Evolutionary conservation across 2,888 invertebrate genomes (phyloP).

Genomic region (Meganola albula): DNA sequence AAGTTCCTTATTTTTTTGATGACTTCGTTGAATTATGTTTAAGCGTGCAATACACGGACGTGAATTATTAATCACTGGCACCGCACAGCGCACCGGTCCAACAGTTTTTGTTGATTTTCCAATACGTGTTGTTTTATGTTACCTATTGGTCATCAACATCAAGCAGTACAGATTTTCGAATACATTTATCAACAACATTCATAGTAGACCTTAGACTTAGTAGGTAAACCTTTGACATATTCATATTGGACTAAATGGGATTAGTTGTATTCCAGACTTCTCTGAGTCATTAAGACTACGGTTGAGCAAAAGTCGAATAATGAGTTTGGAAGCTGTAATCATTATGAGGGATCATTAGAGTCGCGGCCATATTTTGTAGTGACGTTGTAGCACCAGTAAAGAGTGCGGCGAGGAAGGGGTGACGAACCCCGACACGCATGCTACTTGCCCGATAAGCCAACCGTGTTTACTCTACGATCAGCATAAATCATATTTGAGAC

Average conservation of each 20-base stretch:
- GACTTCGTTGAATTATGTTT: constrained; percentile 25
- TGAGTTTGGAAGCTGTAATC: constrained; percentile 9
- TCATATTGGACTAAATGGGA: no score
- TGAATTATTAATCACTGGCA: constrained; percentile 31
- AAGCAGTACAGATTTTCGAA: no score
- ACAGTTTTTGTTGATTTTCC: constrained; percentile 25
- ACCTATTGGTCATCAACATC: no score
- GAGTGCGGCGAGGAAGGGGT: constrained; percentile 37
- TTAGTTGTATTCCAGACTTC: no score
- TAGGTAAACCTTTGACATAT: no score
- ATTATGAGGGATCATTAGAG: constrained; percentile 29
- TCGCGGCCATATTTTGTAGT: not conserved
- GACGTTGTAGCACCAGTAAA: not conserved
- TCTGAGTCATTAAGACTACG: no score
- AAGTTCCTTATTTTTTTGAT: constrained; percentile 24
- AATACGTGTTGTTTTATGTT: no score
- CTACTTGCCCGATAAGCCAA: constrained; percentile 60
- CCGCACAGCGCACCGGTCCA: constrained; percentile 23
- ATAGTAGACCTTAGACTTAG: no score
- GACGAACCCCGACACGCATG: constrained; percentile 51
- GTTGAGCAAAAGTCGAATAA: constrained; percentile 14
- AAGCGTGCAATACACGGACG: constrained; percentile 28
- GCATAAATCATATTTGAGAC: constrained; percentile 61
- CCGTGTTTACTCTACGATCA: constrained; percentile 55
- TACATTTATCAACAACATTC: no score